These are phyloP conservation scores for Epizoanthus illoricatus DNA, from an alignment of 92 coral and sea anemone genomes.

Conservation along the genomic window DNA sequence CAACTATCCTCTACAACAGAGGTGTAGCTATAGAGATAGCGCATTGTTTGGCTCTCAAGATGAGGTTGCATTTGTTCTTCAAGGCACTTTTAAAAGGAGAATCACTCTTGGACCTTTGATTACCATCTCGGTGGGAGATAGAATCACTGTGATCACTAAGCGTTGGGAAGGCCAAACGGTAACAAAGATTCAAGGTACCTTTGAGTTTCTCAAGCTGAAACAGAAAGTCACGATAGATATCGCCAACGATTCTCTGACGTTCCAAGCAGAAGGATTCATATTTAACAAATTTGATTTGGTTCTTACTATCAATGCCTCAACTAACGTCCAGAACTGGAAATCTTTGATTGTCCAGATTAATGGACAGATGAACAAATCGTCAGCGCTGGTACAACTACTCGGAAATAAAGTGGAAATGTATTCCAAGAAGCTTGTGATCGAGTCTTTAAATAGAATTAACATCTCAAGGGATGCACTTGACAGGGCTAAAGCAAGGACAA, in stretches of 20 bases:
- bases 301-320: slow-evolving; percentile 4
- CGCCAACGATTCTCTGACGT: not conserved
- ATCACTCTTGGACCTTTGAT: slow-evolving; percentile 13
- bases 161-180: not conserved
- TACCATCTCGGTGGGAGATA: slow-evolving; percentile 1
- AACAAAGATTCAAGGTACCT: slow-evolving; percentile 19
- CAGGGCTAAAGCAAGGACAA: slow-evolving; percentile 4
- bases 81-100: slow-evolving; percentile 3
- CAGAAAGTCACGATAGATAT: slow-evolving; percentile 23
- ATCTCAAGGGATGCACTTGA: slow-evolving; percentile 12
- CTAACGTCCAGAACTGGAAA: slow-evolving; percentile 32
- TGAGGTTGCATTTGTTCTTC: slow-evolving; percentile 25
- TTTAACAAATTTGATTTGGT: slow-evolving; percentile 10
- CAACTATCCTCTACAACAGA: slow-evolving; percentile 1
- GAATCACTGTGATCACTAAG: slow-evolving; percentile 12
- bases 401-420: slow-evolving; percentile 14
- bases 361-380: slow-evolving; percentile 48
- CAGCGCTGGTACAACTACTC: slow-evolving; percentile 40
- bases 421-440: slow-evolving; percentile 27
- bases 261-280: slow-evolving; percentile 23
- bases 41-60: not conserved
- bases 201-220: slow-evolving; percentile 5
- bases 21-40: slow-evolving; percentile 1
- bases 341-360: slow-evolving; percentile 25
- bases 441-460: slow-evolving; percentile 21